Conservation (phyloP, 2,888 invertebrate species). For the Drosophila algonquin region DNA sequence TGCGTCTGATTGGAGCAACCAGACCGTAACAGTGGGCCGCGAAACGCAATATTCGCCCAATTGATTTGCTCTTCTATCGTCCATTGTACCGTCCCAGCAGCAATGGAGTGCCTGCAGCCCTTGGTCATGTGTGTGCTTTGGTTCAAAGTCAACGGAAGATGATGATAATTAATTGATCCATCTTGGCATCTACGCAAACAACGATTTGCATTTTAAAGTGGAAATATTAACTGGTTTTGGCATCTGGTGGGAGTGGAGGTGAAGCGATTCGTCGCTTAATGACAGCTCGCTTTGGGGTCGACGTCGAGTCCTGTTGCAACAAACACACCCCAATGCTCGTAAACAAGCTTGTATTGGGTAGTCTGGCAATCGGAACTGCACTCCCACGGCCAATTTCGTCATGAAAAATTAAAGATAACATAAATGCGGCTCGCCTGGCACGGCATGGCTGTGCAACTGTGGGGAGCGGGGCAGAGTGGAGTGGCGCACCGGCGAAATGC, state of each 20-base stretch:
- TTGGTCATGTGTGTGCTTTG: conserved; percentile 1
- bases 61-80: conserved; percentile 8
- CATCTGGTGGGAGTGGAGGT: conserved; percentile 12
- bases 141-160: not conserved
- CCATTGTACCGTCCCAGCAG: not conserved
- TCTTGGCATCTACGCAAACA: not conserved
- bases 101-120: conserved; percentile 2
- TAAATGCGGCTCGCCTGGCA: conserved; percentile 69
- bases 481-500: conserved; percentile 50
- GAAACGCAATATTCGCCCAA: conserved; percentile 18
- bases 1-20: conserved; percentile 29
- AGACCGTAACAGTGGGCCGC: conserved; percentile 1
- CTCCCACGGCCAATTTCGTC: conserved; percentile 76
- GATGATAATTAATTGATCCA: not conserved
- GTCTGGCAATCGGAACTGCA: conserved; percentile 73
- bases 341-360: conserved; percentile 56
- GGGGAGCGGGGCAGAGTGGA: conserved; percentile 11
- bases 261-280: conserved; percentile 25
- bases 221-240: not conserved
- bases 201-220: not conserved
- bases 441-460: conserved; percentile 2
- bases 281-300: conserved; percentile 35
- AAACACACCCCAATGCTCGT: conserved; percentile 46
- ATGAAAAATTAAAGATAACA: conserved; percentile 79
- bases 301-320: conserved; percentile 48